Evolutionary conservation across 2,113 vertebrate species (phyloP).

Genomic region (Ailuropoda melanoleuca): DNA sequence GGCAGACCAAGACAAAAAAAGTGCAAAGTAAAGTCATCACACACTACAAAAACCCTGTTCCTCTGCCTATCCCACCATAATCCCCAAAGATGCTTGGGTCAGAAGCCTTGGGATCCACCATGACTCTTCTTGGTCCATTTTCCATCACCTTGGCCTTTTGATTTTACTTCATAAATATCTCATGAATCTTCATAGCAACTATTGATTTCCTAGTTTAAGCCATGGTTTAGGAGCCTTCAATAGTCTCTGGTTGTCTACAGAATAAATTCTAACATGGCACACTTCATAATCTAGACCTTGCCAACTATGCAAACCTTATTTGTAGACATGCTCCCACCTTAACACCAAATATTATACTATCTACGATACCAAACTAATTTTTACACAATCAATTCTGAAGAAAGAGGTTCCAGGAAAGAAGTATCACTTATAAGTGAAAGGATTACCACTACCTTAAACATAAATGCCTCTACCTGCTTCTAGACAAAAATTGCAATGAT

Average conservation of each 20-base stretch:
- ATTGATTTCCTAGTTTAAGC: neutral
- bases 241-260: neutral
- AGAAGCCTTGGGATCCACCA: neutral
- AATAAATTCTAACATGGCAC: neutral
- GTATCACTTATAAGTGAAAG: neutral
- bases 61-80: neutral
- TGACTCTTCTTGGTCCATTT: neutral
- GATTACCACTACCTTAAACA: neutral
- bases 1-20: neutral
- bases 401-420: neutral
- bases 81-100: neutral
- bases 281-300: neutral
- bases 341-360: neutral
- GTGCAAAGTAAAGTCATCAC: neutral
- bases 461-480: neutral
- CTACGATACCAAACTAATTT: neutral
- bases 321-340: neutral
- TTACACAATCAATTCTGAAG: neutral
- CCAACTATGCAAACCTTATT: neutral
- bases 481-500: neutral
- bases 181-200: neutral
- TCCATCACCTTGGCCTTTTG: neutral
- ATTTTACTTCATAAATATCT: neutral
- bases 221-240: neutral
- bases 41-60: neutral